phyloP scores from a whole-genome alignment of 1,140 invertebrate genomes.

The Rhizoglyphus robini region DNA sequence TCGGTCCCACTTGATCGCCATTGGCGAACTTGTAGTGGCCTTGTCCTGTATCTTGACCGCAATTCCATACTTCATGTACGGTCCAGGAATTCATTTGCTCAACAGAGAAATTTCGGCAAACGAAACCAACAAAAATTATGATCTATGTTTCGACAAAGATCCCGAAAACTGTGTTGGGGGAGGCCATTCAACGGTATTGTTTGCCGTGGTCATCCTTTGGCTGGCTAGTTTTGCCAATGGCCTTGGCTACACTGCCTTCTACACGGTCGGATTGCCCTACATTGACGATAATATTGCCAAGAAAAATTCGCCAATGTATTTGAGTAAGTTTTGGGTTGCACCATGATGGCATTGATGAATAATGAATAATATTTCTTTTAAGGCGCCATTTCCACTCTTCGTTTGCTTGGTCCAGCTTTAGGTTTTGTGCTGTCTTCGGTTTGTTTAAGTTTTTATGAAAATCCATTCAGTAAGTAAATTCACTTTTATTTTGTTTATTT shows the following conservation, averaged over 20 bases:
- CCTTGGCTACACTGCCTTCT: constrained; percentile 26
- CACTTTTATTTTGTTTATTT: not conserved
- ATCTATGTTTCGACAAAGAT: not conserved
- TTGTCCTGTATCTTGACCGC: constrained; percentile 49
- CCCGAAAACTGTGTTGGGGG: not conserved
- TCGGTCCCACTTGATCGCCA: constrained; percentile 51
- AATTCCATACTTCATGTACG: constrained; percentile 52
- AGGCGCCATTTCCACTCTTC: constrained; percentile 22
- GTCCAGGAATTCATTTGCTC: constrained; percentile 38
- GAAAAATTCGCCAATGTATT: constrained; percentile 29
- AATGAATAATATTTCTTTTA: no score
- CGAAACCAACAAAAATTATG: not conserved
- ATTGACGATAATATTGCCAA: constrained; percentile 25
- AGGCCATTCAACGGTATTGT: constrained; percentile 13
- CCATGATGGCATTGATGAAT: no score
- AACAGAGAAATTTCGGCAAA: constrained; percentile 30
- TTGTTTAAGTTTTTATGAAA: constrained; percentile 26
- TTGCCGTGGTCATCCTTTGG: constrained; percentile 9
- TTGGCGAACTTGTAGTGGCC: constrained; percentile 52
- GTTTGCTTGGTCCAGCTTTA: constrained; percentile 25
- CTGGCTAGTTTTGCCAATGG: constrained; percentile 33
- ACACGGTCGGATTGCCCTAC: constrained; percentile 30
- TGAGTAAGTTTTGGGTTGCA: no score
- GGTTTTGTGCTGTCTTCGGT: constrained; percentile 27
- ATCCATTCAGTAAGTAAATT: constrained; percentile 21